Conservation (phyloP, 2,797 vertebrate species). For the Astyanax mexicanus region DNA sequence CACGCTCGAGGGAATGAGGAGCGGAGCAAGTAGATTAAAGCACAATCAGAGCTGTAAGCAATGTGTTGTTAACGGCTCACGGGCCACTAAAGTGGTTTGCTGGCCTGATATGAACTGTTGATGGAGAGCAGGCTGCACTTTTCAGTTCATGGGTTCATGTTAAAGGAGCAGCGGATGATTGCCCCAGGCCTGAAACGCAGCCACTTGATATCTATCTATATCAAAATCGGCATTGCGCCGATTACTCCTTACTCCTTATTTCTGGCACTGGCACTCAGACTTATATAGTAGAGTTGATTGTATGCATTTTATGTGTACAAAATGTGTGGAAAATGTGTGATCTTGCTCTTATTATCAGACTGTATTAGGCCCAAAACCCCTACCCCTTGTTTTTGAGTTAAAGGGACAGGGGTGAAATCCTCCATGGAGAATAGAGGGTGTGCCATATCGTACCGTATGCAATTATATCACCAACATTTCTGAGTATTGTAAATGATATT, state of each 20-base stretch:
- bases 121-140: slow-evolving; percentile 28
- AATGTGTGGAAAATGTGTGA: too few relatives aligned
- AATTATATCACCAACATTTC: too few relatives aligned
- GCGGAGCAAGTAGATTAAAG: slow-evolving; percentile 49
- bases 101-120: slow-evolving; percentile 23
- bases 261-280: neutral
- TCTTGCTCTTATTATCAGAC: too few relatives aligned
- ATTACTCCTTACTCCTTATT: slow-evolving; percentile 33
- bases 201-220: slow-evolving; percentile 40
- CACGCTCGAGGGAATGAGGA: slow-evolving; percentile 42
- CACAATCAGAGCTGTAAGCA: slow-evolving; percentile 49
- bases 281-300: too few relatives aligned
- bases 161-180: slow-evolving; percentile 24
- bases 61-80: slow-evolving; percentile 50
- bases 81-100: slow-evolving; percentile 38
- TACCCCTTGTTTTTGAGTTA: too few relatives aligned
- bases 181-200: neutral
- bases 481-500: too few relatives aligned
- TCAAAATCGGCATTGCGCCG: slow-evolving; percentile 15
- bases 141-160: slow-evolving; percentile 28
- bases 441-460: too few relatives aligned
- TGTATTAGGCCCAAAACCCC: too few relatives aligned
- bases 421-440: too few relatives aligned
- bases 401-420: too few relatives aligned
- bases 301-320: too few relatives aligned